These are phyloP conservation scores for Wasmannia auropunctata DNA, from an alignment of 1,140 invertebrate genomes.

Conservation along the genomic window DNA sequence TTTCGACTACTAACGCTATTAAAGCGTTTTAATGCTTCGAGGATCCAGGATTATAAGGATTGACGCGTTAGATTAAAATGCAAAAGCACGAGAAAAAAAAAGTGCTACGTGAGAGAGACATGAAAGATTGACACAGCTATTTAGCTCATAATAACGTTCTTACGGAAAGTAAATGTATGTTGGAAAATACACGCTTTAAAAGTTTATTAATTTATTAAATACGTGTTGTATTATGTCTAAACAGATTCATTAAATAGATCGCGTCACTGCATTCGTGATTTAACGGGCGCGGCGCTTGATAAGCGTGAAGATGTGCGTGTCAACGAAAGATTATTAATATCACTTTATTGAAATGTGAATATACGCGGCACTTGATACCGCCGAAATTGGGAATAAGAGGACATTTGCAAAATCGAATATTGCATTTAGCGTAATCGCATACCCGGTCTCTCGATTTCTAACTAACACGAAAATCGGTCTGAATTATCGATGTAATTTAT, in stretches of 20 bases:
- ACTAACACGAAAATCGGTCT: conserved; percentile 38
- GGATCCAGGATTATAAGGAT: neutral
- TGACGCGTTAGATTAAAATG: neutral
- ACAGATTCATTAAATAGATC: neutral
- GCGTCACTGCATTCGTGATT: neutral
- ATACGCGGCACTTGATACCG: neutral
- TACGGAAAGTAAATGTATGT: neutral
- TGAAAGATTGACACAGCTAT: neutral
- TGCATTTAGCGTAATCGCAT: conserved; percentile 38
- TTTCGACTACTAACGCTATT: neutral
- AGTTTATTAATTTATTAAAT: neutral
- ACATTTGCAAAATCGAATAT: conserved; percentile 22
- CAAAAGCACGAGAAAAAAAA: neutral
- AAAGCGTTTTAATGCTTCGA: neutral
- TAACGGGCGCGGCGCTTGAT: neutral
- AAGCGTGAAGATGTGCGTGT: neutral
- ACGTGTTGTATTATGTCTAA: neutral
- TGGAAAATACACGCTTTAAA: neutral
- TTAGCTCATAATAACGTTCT: neutral
- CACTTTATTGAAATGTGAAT: conserved; percentile 28
- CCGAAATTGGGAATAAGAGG: conserved; percentile 12
- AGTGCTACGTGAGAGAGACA: neutral
- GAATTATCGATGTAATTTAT: conserved; percentile 59
- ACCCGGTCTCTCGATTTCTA: conserved; percentile 38
- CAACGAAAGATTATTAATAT: conserved; percentile 33